Base-by-base conservation (phyloP, 2,888 invertebrate species). In the Ophioninae sp. region DNA sequence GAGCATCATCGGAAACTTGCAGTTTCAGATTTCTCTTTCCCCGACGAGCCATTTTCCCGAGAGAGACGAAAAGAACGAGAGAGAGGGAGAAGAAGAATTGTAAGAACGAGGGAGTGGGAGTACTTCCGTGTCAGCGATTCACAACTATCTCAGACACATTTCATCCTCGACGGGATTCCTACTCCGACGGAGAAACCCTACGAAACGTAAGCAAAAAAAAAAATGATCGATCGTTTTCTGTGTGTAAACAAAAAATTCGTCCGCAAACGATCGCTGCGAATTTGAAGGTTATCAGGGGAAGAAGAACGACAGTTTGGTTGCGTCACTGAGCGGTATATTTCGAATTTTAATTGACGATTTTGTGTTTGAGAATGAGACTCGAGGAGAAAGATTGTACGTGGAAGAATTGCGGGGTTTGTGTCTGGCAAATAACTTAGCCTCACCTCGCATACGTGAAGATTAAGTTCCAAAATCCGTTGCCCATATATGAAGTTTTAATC, bases 1-100 rank as follows among this genome's bases (percentile, higher is more conserved):
- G 93, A 59, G 93, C 89, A 87, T 95, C 94, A 70, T 94, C 94
- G 20, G 94, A 92, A 41, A 95, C 93, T 86, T 93, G 92, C 30
- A 94, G 91, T 89, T 93, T 94, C 81, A 95, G 92, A 88, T 94
- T 94, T 69, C 89, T 86, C 65, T 90, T 91, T 84, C 91, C 90
- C 82, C 89, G 89, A 83, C 90, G 91, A 85, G 92, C 92, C 92
- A 92, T 92, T 77, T 68, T 62, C 57, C 67, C 37, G 62, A 73
- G 50, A n/a, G 44, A 50, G 37, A 59, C 59, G 61, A 68, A 68
- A 10, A 23, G 69, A 61, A 6, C 37, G 61, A 21, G 56, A 70
- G 56, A 65, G 44, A n/a, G n/a, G n/a, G n/a, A n/a, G n/a, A n/a
- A n/a, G n/a, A n/a, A n/a, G n/a, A n/a, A n/a, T n/a, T 67, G 10